phyloP scores from a whole-genome alignment of 2,797 vertebrate genomes.

The Myripristis jacobus region DNA sequence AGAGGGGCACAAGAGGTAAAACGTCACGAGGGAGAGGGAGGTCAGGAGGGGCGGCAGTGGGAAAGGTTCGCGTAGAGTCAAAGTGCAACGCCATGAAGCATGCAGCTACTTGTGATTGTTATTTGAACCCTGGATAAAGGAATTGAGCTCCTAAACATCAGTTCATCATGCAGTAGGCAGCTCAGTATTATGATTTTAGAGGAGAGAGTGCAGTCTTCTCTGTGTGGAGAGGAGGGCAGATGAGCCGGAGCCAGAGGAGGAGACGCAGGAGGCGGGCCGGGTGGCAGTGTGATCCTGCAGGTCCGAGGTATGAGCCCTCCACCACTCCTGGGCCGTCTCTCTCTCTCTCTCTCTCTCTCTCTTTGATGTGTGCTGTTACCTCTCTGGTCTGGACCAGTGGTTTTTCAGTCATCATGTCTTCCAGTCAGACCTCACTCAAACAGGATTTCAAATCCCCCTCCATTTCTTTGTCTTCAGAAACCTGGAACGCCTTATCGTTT shows the following conservation, averaged over 20 bases:
- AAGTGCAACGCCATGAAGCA: too few species aligned
- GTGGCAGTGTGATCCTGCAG: too few species aligned
- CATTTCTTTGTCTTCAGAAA: conserved; percentile 53
- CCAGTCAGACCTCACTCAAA: conserved; percentile 61
- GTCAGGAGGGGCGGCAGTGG: too few species aligned
- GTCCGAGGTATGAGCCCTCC: not conserved
- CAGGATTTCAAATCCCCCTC: conserved; percentile 52
- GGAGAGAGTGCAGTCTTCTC: not conserved
- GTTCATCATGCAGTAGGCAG: too few species aligned
- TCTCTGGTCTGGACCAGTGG: conserved; percentile 56
- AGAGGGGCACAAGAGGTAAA: not conserved
- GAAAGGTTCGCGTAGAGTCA: too few species aligned
- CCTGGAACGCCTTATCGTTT: conserved; percentile 70
- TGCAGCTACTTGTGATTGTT: too few species aligned
- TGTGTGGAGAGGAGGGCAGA: not conserved
- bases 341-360: too few species aligned
- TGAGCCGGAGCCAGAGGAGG: not conserved
- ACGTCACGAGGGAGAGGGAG: not conserved
- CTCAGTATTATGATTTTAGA: not conserved
- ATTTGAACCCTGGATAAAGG: too few species aligned
- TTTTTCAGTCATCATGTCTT: conserved; percentile 66
- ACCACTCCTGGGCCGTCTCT: not conserved
- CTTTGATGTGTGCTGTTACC: conserved; percentile 40
- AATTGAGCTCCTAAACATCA: too few species aligned
- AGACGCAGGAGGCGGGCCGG: not conserved